Percentiles rank a stretch among this genome's conserved stretches.
phyloP scores from a whole-genome alignment of 2,113 vertebrate species.

The Prietella phreatophila region DNA sequence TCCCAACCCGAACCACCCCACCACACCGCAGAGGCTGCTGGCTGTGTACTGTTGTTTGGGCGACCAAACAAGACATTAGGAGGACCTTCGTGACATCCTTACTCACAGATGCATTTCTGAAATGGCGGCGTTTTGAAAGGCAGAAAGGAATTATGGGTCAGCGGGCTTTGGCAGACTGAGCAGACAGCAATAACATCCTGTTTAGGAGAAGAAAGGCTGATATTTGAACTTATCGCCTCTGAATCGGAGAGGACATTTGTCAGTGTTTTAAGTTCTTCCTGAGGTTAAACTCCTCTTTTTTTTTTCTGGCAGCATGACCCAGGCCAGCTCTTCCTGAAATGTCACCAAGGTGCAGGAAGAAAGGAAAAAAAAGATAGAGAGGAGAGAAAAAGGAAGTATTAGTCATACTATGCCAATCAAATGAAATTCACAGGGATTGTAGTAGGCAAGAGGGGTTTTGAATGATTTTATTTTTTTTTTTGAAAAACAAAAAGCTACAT shows the following conservation, averaged over 20 bases:
- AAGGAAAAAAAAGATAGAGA: slow-evolving; percentile 14
- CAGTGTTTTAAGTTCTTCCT: slow-evolving; percentile 46
- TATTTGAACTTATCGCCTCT: slow-evolving; percentile 59
- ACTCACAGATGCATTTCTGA: slow-evolving; percentile 54
- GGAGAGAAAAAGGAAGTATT: neutral
- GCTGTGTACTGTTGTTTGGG: slow-evolving; percentile 56
- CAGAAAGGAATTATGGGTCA: slow-evolving; percentile 59
- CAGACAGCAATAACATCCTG: slow-evolving; percentile 46
- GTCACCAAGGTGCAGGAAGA: slow-evolving; percentile 53
- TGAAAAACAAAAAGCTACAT: neutral
- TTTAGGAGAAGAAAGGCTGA: slow-evolving; percentile 56
- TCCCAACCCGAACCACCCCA: no score
- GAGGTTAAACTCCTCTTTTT: slow-evolving; percentile 54
- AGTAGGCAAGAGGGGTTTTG: neutral
- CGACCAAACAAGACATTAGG: slow-evolving; percentile 61
- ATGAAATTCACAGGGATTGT: neutral
- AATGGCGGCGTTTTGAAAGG: slow-evolving; percentile 37
- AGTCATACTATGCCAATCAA: slow-evolving; percentile 13
- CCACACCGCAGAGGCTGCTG: neutral
- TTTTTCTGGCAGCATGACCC: slow-evolving; percentile 54
- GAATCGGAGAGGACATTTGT: slow-evolving; percentile 60
- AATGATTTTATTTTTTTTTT: neutral
- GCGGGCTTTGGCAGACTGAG: slow-evolving; percentile 54
- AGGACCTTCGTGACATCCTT: slow-evolving; percentile 55
- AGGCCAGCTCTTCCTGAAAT: slow-evolving; percentile 61